Evolutionary conservation across 2,797 vertebrate genomes (phyloP).

Genomic region (Lycodopsis pacificus): DNA sequence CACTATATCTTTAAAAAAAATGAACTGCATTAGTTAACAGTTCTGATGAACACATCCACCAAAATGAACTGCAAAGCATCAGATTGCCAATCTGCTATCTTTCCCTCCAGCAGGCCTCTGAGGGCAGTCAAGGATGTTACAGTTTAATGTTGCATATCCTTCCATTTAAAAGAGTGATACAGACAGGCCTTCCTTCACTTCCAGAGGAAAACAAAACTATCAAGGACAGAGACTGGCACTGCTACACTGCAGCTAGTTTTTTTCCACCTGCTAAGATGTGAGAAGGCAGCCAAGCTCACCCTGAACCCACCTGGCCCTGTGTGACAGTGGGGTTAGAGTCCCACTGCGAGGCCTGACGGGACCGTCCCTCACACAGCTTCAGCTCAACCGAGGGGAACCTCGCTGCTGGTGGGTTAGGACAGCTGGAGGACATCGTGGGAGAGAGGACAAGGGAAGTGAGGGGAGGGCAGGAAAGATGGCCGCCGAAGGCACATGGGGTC

Average conservation of each 20-base stretch:
- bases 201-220: slow-evolving; percentile 57
- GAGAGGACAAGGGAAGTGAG: slow-evolving; percentile 50
- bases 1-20: neutral
- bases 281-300: slow-evolving; percentile 55
- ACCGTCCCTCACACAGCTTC: slow-evolving; percentile 66
- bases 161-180: slow-evolving; percentile 46
- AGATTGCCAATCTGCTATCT: slow-evolving; percentile 28
- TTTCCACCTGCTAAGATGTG: slow-evolving; percentile 28
- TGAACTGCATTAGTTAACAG: slow-evolving; percentile 13
- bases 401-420: slow-evolving; percentile 58
- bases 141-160: slow-evolving; percentile 56
- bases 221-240: slow-evolving; percentile 32
- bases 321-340: slow-evolving; percentile 60
- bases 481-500: slow-evolving; percentile 52
- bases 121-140: slow-evolving; percentile 53
- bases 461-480: slow-evolving; percentile 64
- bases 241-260: slow-evolving; percentile 39
- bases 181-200: slow-evolving; percentile 39
- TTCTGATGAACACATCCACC: slow-evolving; percentile 12
- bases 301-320: slow-evolving; percentile 59
- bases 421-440: slow-evolving; percentile 68
- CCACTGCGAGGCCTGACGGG: slow-evolving; percentile 50
- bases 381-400: slow-evolving; percentile 44
- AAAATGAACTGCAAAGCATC: slow-evolving; percentile 18
- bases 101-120: slow-evolving; percentile 37